These are phyloP conservation scores for Tapirus indicus DNA, from an alignment of 2,797 vertebrate species.

Conservation along the genomic window DNA sequence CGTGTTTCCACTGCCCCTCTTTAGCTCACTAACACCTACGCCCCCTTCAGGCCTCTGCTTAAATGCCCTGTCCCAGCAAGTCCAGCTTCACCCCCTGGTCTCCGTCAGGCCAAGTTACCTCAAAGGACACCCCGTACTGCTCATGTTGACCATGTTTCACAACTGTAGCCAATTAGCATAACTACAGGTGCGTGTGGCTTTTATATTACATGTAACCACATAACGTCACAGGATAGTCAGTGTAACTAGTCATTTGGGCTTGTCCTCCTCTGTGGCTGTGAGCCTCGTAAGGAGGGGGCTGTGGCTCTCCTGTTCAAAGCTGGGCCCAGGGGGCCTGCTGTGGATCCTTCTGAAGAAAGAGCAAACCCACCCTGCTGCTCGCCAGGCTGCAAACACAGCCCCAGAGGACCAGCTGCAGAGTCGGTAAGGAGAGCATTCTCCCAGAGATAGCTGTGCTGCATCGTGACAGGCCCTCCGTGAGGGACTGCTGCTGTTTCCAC, in stretches of 20 bases:
- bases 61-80: not conserved
- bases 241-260: not conserved
- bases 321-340: not conserved
- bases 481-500: no score
- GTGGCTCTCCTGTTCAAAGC: not conserved
- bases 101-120: not conserved
- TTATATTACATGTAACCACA: not conserved
- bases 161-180: not conserved
- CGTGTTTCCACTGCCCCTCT: not conserved
- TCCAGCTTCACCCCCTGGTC: not conserved
- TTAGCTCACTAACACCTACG: not conserved
- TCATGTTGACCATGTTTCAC: not conserved
- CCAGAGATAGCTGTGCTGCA: no score
- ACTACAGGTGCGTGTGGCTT: no score
- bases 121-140: not conserved
- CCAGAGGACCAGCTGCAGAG: no score
- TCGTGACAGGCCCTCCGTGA: no score
- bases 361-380: no score
- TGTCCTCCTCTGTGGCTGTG: not conserved
- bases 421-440: no score
- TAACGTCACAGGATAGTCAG: not conserved
- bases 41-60: not conserved
- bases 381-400: no score
- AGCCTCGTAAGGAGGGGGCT: not conserved
- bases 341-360: not conserved